phyloP scores from a whole-genome alignment of 2,113 vertebrate genomes.

The Physeter macrocephalus region DNA sequence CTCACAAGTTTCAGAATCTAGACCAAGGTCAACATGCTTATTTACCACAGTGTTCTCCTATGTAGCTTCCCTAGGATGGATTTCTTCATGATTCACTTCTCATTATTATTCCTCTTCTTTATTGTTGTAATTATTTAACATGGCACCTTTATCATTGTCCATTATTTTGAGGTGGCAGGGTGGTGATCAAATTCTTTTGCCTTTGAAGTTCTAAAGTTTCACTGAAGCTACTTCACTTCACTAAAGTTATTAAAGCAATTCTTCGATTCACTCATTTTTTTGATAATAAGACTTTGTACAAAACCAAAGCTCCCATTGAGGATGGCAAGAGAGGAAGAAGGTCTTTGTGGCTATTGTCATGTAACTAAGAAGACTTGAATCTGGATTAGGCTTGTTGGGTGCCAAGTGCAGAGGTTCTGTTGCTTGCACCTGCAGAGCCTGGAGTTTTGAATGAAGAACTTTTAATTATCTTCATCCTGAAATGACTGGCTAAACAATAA shows the following conservation, averaged over 20 bases:
- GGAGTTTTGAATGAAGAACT: conserved; percentile 54
- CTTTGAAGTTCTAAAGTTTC: neutral
- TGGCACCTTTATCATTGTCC: neutral
- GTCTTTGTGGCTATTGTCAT: conserved; percentile 33
- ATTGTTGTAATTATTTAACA: neutral
- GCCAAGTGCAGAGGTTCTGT: conserved; percentile 45
- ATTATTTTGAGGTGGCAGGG: neutral
- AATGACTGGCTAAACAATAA: conserved; percentile 57
- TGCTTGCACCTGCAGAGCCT: conserved; percentile 62
- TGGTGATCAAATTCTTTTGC: neutral
- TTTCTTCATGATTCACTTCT: neutral
- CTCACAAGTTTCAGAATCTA: neutral
- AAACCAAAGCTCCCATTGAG: neutral
- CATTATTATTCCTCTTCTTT: neutral
- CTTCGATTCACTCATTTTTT: neutral
- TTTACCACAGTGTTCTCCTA: neutral
- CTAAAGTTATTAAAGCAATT: neutral
- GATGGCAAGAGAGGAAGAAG: neutral
- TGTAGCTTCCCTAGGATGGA: neutral
- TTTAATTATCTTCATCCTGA: conserved; percentile 61
- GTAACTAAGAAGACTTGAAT: conserved; percentile 39
- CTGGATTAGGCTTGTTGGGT: conserved; percentile 11
- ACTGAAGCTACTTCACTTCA: neutral
- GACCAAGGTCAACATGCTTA: neutral
- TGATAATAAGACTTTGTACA: neutral